phyloP scores from a whole-genome alignment of 37 sponge, comb jelly and placozoan species.

The Sycon ciliatum region DNA sequence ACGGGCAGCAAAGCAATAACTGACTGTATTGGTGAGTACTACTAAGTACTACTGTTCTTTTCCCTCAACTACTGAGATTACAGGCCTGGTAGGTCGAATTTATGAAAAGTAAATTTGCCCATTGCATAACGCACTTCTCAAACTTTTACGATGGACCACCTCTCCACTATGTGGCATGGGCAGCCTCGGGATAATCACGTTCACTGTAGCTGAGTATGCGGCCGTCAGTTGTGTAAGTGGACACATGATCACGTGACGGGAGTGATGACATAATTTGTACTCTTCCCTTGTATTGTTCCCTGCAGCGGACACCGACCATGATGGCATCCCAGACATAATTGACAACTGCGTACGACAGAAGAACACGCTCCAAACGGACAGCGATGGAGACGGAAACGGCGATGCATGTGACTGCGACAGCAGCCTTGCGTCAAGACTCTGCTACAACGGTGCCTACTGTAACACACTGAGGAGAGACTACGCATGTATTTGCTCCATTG shows the following conservation, averaged over 20 bases:
- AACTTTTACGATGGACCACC: no score
- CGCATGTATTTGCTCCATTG: neutral
- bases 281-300: no score
- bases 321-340: neutral
- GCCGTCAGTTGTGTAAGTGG: no score
- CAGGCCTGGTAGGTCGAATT: neutral
- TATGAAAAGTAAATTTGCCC: neutral
- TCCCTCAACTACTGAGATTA: neutral
- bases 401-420: slow-evolving; percentile 14
- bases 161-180: no score
- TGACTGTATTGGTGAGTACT: neutral
- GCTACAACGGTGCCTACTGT: neutral
- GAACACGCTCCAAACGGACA: neutral
- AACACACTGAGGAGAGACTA: no score
- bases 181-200: no score
- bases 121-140: no score
- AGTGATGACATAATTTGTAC: no score
- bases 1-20: neutral
- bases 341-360: neutral
- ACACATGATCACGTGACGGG: no score
- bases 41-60: neutral
- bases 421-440: neutral
- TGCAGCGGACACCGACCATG: neutral
- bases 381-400: slow-evolving; percentile 2
- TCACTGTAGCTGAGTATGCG: no score